A percentile compares a stretch with the other conserved stretches of the same genome.
Conservation (phyloP, 2,113 vertebrate species). For the Lampris incognitus region DNA sequence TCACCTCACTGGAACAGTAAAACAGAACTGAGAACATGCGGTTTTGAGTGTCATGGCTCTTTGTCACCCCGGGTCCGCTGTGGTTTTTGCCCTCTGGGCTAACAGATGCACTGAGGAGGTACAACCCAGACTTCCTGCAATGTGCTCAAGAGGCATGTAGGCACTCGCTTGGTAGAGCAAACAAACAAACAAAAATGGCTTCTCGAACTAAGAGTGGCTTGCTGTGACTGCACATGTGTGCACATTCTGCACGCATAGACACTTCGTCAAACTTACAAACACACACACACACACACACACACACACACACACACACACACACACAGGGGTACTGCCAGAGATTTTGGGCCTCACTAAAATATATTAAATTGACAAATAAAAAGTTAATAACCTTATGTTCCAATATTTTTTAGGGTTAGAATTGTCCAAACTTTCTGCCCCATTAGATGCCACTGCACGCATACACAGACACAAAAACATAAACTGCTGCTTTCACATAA, state of each 20-base stretch:
- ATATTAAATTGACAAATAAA: too few relatives aligned
- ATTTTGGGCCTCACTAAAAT: too few relatives aligned
- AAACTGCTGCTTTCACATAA: too few relatives aligned
- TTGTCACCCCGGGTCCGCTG: conserved; percentile 36
- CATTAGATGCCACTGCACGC: too few relatives aligned
- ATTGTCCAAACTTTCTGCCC: too few relatives aligned
- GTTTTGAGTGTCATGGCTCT: conserved; percentile 31
- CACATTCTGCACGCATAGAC: neutral
- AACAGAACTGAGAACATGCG: conserved; percentile 17
- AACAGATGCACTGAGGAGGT: conserved; percentile 53
- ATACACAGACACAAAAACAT: too few relatives aligned
- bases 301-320: too few relatives aligned
- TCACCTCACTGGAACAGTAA: conserved; percentile 5
- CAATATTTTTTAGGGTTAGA: too few relatives aligned
- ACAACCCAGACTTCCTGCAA: conserved; percentile 61
- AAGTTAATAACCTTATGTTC: too few relatives aligned
- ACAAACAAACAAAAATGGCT: neutral
- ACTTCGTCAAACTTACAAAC: neutral
- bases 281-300: neutral
- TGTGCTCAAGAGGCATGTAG: conserved; percentile 10
- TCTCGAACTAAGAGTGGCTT: conserved; percentile 14
- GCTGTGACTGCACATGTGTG: neutral
- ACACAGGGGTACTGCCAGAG: too few relatives aligned
- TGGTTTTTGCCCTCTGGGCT: conserved; percentile 49
- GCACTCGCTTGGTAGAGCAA: conserved; percentile 5